Evolutionary conservation across 2,797 vertebrate genomes (phyloP).

Genomic region (Tenualosa ilisha): DNA sequence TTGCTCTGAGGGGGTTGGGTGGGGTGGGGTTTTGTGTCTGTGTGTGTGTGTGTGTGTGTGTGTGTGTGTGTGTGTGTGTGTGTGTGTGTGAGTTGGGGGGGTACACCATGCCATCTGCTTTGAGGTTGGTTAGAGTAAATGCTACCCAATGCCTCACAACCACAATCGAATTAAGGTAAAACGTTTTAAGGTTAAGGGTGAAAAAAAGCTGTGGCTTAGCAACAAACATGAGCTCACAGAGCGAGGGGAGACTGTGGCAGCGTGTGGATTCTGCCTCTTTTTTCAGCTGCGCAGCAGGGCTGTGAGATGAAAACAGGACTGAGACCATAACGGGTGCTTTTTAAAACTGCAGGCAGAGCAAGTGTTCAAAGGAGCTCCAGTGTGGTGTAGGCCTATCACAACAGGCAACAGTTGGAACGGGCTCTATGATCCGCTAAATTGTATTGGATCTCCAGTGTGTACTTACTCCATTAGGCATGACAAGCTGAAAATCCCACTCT

Average conservation of each 20-base stretch:
- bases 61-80: too few relatives aligned
- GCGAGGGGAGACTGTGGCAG: not conserved
- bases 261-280: constrained; percentile 9
- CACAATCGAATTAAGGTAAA: constrained; percentile 42
- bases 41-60: not conserved
- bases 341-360: constrained; percentile 25
- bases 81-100: constrained; percentile 22
- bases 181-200: constrained; percentile 33
- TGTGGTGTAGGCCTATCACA: not conserved
- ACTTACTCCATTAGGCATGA: constrained; percentile 38
- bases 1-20: constrained; percentile 13
- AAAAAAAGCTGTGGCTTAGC: constrained; percentile 38
- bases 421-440: constrained; percentile 28
- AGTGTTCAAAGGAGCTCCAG: not conserved
- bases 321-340: constrained; percentile 28
- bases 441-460: constrained; percentile 30
- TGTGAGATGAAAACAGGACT: constrained; percentile 13
- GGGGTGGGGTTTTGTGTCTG: not conserved
- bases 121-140: constrained; percentile 47
- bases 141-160: constrained; percentile 39
- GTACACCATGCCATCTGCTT: constrained; percentile 64
- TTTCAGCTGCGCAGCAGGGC: constrained; percentile 38
- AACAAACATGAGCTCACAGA: constrained; percentile 38
- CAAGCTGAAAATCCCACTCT: constrained; percentile 38
- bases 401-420: constrained; percentile 14